Evolutionary conservation across 1,140 invertebrate genomes (phyloP), one percentile per base, ranked within the genome.

Genomic region (Drosophila micromelanica): DNA sequence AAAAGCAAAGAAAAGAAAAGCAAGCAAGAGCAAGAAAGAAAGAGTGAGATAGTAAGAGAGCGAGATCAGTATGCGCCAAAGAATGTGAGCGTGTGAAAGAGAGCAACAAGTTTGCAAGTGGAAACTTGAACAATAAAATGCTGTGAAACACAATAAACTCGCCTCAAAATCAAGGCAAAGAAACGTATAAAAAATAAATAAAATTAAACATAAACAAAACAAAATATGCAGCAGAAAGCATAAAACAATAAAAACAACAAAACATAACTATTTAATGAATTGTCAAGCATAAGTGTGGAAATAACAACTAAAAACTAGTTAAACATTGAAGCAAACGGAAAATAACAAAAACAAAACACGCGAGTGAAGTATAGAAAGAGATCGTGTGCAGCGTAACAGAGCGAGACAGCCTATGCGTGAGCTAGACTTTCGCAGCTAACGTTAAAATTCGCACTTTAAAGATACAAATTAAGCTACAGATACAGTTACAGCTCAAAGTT

Each of bases 41-140:
- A 48, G 70, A 15, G n/a, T 32, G 55, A 60, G 52, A 63, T 48
- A 20, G 52, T 40, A 35, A 32, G 17, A 61, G 37, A 46, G 61
- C 60, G 68, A 38, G 17, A 78, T 42, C 55, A 64, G 71, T 40
- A 56, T 32, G 40, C 70, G 64, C 72, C 13, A 71, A 61, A 76
- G 54, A 79, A 72, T 70, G 72, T 56, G 60, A 59, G 59, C 23
- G 40, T 38, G 46, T 46, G 51, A 75, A 68, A 75, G 67, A 75
- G 72, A 73, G 78, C 85, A 89, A 80, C 85, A 77, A 89, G 85
- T 84, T 84, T 89, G 85, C 76, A 76, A 87, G 79, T 87, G 82
- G 85, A 87, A 90, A 90, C 80, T 89, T 87, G 89, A 90, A 81
- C 75, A 87, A 80, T 76, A 86, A 87, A 87, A 79, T 87, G 79